Evolutionary conservation across 2,888 invertebrate genomes (phyloP), one percentile per base, ranked within the genome.

Genomic region (Ormyrus pomaceus): DNA sequence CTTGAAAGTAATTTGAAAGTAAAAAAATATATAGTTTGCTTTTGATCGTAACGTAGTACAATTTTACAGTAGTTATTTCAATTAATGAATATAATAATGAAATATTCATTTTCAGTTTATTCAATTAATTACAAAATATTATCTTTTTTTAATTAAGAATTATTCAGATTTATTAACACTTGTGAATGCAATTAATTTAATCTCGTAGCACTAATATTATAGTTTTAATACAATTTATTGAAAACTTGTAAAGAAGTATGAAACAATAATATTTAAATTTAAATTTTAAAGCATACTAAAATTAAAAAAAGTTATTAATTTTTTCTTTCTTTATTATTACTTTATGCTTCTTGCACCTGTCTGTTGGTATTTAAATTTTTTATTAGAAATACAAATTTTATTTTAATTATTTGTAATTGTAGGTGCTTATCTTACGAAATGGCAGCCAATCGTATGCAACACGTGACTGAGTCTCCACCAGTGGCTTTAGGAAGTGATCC

Each of bases 361-460:
- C 10, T 34, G 34, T 34, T 34, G 34, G 34, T 34, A 34, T 34
- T 34, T 34, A 34, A 59, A 59, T 59, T 19, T 59, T 13, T 59
- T 19, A 59, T 59, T 19, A 13, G n/a, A 13, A 34, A 34, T 34
- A 34, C 75, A 61, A 79, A 61, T 11, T 56, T 50, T 55, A 77
- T 64, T 61, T 71, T 8, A 72, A 76, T 82, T 83, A 77, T 75
- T 83, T 64, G 84, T 77, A 82, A 84, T 91, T 91, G 74, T 88
- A 95, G 95, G 94, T 95, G 95, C 88, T 94, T 95, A 85, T 95
- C 95, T 1, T 95, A 95, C 85, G 95, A 95, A 87, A 94, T 92
- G 81, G 91, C 94, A 64, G 92, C 93, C 13, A 94, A 94, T 87
- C 92, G 94, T 82, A 91, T 92, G 68, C 91, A 92, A 45, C 92